phyloP scores from a whole-genome alignment of 1,140 invertebrate genomes.

The Apocrypta bakeri region DNA sequence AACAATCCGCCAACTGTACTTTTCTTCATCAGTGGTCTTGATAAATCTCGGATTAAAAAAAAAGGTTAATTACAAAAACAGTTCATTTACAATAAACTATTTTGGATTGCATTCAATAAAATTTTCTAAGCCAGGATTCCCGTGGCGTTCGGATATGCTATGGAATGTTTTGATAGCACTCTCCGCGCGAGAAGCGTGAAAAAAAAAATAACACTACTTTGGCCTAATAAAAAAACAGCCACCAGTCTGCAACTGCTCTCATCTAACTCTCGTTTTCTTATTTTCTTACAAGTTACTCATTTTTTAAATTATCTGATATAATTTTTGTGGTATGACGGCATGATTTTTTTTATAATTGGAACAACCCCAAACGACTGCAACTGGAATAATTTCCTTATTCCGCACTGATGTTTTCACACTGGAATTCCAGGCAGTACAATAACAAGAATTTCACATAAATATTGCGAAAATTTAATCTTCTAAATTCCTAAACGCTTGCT shows the following conservation, averaged over 20 bases:
- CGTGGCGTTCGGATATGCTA: slow-evolving; percentile 42
- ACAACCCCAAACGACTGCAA: slow-evolving; percentile 67
- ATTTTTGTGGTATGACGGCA: slow-evolving; percentile 42
- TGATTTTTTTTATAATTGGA: slow-evolving; percentile 60
- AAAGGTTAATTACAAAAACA: slow-evolving; percentile 17
- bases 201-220: slow-evolving; percentile 42
- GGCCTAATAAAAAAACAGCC: slow-evolving; percentile 39
- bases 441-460: slow-evolving; percentile 55
- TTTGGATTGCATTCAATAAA: slow-evolving; percentile 42
- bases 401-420: slow-evolving; percentile 41
- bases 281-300: slow-evolving; percentile 24
- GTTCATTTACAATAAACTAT: slow-evolving; percentile 13
- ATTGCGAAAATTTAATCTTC: slow-evolving; percentile 87
- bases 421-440: slow-evolving; percentile 54
- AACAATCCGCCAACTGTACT: slow-evolving; percentile 30
- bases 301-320: slow-evolving; percentile 32
- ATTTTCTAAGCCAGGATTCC: slow-evolving; percentile 46
- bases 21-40: slow-evolving; percentile 8
- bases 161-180: slow-evolving; percentile 50
- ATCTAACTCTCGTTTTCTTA: slow-evolving; percentile 39
- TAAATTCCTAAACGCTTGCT: slow-evolving; percentile 97
- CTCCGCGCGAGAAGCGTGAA: slow-evolving; percentile 39
- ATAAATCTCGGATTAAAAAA: slow-evolving; percentile 30
- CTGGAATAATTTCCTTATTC: slow-evolving; percentile 51
- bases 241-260: slow-evolving; percentile 34